Conservation (phyloP, 2,797 vertebrate genomes). For the Diplodus puntazzo region DNA sequence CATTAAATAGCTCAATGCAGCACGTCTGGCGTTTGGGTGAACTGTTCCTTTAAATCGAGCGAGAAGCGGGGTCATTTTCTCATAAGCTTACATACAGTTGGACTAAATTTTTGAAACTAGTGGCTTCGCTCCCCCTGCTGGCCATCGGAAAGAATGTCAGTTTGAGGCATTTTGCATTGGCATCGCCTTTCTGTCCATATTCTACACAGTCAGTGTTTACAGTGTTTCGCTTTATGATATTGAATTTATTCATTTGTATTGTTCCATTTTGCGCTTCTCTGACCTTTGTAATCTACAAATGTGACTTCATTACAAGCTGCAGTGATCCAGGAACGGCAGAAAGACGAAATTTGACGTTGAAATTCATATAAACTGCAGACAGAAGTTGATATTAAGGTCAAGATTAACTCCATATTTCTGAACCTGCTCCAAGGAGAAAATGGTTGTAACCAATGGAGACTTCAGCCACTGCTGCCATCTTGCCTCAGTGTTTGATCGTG, state of each 20-base stretch:
- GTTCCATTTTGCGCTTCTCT: not conserved
- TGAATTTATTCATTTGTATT: not conserved
- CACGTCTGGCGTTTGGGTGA: no score
- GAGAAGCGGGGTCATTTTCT: no score
- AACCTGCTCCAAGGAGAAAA: not conserved
- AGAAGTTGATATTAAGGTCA: conserved; percentile 6
- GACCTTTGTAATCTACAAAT: conserved; percentile 21
- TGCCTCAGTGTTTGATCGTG: conserved; percentile 91
- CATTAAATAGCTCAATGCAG: no score
- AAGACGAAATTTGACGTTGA: not conserved
- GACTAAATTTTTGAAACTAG: no score
- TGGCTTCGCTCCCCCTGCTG: no score
- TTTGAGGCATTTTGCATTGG: no score
- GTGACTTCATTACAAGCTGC: conserved; percentile 21
- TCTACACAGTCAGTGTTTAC: no score
- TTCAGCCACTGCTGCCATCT: not conserved
- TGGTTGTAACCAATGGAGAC: not conserved
- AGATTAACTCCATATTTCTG: not conserved
- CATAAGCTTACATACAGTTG: no score
- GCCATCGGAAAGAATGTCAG: no score
- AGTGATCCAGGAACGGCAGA: not conserved
- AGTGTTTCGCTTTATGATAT: not conserved
- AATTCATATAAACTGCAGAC: not conserved
- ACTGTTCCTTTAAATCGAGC: no score
- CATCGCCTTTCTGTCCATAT: no score